Base-by-base conservation (phyloP, 2,113 vertebrate species). In the Phylloscopus whistleri region DNA sequence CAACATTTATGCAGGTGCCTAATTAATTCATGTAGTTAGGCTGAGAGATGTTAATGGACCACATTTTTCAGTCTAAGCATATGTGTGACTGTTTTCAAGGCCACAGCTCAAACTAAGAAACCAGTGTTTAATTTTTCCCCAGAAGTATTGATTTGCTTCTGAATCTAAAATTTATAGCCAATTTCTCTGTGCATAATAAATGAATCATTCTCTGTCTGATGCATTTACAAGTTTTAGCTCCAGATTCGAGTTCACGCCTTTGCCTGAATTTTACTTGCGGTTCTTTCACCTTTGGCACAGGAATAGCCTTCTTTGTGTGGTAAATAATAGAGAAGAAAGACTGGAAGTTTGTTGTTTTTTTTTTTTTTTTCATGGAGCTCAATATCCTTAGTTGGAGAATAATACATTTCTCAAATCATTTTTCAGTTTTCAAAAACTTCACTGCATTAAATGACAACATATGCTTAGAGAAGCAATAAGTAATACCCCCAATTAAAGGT, bases 1-100 rank as follows among this genome's bases (percentile, higher is more conserved):
- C 85, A 93, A 83, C 59, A 69, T 94, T 93, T 93, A 66, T 83
- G 72, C 85, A 80, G 84, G 76, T 80, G 68, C 56, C 80, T 94
- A 92, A 91, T 80, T 90, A 88, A 96, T 95, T 73, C 51, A n/a
- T 64, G 44, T 46, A 70, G 35, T 84, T 91, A 87, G 68, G 46
- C 52, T 60, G 31, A 48, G 52, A 84, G 41, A 52, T 86, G 60
- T 63, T 92, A 87, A 75, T 84, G 77, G 84, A 58, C 68, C 30
- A 10, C 23, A 59, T 95, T 93, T 80, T 87, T 87, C 73, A 81
- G 68, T 26, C 56, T 63, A 63, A 75, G 51, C 48, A 20, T 59
- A 26, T 68, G 51, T 48, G 35, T 56, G 69, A 39, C 41, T 84
- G 22, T 74, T 91, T 89, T 86, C 48, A 70, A 59, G 72, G 83